These are phyloP conservation scores for Synanceia verrucosa DNA, from an alignment of 2,797 vertebrate species.

Conservation along the genomic window DNA sequence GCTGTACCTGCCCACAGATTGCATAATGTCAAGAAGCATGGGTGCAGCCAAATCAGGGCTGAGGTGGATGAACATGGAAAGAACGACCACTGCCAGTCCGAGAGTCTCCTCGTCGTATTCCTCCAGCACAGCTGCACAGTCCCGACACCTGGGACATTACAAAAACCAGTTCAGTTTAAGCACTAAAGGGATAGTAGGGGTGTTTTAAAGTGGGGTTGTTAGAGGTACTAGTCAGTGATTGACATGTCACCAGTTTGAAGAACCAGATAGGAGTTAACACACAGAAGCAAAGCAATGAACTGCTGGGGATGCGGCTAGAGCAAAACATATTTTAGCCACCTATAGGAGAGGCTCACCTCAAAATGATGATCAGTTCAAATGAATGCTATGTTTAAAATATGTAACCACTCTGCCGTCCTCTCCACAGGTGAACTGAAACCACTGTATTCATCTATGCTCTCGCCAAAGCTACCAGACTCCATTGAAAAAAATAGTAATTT, in stretches of 20 bases:
- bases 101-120: conserved; percentile 99
- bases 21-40: conserved; percentile 97
- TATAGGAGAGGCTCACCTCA: background rate
- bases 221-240: background rate
- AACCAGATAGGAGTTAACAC: background rate
- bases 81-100: conserved; percentile 93
- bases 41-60: conserved; percentile 97
- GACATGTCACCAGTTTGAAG: background rate
- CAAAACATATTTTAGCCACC: background rate
- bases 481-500: background rate
- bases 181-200: background rate
- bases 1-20: conserved; percentile 96
- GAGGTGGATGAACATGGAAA: conserved; percentile 97
- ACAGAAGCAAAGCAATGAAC: background rate
- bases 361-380: background rate
- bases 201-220: background rate
- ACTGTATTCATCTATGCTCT: background rate
- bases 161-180: background rate
- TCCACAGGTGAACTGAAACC: background rate
- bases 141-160: conserved; percentile 87
- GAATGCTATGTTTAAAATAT: background rate
- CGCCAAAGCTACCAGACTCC: background rate
- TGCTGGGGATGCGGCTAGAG: background rate
- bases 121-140: conserved; percentile 96
- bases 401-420: background rate